These are phyloP conservation scores for Sylvia borin DNA, from an alignment of 2,797 vertebrate genomes.

Conservation along the genomic window DNA sequence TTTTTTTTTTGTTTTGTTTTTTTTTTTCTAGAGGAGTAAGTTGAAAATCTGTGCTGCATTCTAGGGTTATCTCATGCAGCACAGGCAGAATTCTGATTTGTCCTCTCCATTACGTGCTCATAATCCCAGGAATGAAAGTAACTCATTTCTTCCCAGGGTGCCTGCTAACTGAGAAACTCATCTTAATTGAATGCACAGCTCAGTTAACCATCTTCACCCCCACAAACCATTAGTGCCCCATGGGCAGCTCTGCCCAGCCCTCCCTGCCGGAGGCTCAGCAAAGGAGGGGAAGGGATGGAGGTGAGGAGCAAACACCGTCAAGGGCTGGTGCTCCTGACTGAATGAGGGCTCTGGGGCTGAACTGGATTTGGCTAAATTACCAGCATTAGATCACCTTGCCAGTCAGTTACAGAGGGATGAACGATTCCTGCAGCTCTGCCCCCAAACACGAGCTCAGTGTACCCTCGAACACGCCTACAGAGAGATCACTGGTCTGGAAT, in stretches of 20 bases:
- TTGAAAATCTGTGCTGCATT: slow-evolving; percentile 46
- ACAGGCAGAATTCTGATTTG: slow-evolving; percentile 54
- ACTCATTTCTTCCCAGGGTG: slow-evolving; percentile 73
- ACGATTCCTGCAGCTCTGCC: slow-evolving; percentile 27
- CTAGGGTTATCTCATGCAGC: slow-evolving; percentile 47
- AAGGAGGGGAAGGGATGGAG: neutral
- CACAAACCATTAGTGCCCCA: slow-evolving; percentile 57
- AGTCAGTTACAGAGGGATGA: slow-evolving; percentile 21
- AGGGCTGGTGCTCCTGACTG: neutral
- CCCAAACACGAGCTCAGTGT: neutral
- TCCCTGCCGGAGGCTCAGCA: slow-evolving; percentile 41
- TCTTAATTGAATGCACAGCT: slow-evolving; percentile 73
- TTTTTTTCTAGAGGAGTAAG: slow-evolving; percentile 36
- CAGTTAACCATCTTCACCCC: slow-evolving; percentile 66
- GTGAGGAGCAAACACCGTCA: neutral
- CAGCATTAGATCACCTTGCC: neutral
- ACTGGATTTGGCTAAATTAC: slow-evolving; percentile 20
- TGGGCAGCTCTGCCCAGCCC: slow-evolving; percentile 25
- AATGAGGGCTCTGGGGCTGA: slow-evolving; percentile 41
- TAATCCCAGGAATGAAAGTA: slow-evolving; percentile 70
- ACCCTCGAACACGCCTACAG: neutral
- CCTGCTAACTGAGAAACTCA: slow-evolving; percentile 71
- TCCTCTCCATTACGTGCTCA: slow-evolving; percentile 72
- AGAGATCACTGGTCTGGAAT: slow-evolving; percentile 9
- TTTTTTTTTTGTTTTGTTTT: neutral